Percentiles rank a stretch among this genome's conserved stretches.
These are phyloP conservation scores for Symphodus melops DNA, from an alignment of 2,113 vertebrate species.

Conservation along the genomic window DNA sequence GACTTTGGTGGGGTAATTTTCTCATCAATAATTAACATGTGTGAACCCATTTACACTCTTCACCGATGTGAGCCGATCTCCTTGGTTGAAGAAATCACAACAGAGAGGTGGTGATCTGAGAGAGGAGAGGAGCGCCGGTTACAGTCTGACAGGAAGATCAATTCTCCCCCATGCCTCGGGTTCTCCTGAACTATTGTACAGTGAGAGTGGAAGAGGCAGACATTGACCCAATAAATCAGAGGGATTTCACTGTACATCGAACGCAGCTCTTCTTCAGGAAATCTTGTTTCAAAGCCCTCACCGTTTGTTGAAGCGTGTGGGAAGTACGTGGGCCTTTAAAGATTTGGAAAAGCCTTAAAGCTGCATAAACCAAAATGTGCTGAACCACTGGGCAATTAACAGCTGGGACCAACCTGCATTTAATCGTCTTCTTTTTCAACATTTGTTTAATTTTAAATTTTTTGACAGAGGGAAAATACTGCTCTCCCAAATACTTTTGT, in stretches of 20 bases:
- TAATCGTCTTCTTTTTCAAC: not conserved
- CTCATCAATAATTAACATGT: slow-evolving; percentile 73
- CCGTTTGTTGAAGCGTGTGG: slow-evolving; percentile 16
- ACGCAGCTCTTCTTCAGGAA: slow-evolving; percentile 5
- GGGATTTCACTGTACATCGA: slow-evolving; percentile 44
- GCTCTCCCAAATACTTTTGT: too few species aligned
- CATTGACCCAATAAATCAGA: slow-evolving; percentile 38
- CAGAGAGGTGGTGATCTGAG: slow-evolving; percentile 45
- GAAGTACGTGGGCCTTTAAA: slow-evolving; percentile 6
- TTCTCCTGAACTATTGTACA: slow-evolving; percentile 28
- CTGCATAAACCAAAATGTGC: not conserved
- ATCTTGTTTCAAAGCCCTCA: not conserved
- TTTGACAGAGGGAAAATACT: too few species aligned
- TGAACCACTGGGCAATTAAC: not conserved
- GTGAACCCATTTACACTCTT: slow-evolving; percentile 66
- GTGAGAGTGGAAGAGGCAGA: slow-evolving; percentile 38
- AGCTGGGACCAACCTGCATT: not conserved
- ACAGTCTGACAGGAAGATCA: slow-evolving; percentile 55
- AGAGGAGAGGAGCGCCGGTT: slow-evolving; percentile 36
- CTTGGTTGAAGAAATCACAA: slow-evolving; percentile 35
- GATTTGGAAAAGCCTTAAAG: not conserved
- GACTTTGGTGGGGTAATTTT: slow-evolving; percentile 62
- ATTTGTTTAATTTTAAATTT: too few species aligned
- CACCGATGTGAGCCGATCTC: slow-evolving; percentile 55
- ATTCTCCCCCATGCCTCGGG: slow-evolving; percentile 35